A percentile compares a stretch with the other conserved stretches of the same genome.
These are phyloP conservation scores for Sebastes matsubarae DNA, from an alignment of 2,797 vertebrate genomes.

Conservation along the genomic window DNA sequence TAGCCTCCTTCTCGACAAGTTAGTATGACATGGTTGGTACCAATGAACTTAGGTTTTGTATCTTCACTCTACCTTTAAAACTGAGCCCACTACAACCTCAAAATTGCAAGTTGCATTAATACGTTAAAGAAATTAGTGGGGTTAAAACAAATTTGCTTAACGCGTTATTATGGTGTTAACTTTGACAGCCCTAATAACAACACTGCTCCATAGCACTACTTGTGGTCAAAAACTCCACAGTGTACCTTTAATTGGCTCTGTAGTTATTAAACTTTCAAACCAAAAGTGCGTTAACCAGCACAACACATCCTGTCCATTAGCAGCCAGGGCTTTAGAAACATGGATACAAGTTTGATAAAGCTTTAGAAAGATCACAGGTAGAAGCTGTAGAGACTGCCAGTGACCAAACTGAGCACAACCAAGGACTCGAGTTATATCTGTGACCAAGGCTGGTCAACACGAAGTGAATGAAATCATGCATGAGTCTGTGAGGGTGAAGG, in stretches of 20 bases:
- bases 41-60: too few species aligned
- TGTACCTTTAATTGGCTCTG: background rate
- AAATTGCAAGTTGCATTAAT: too few species aligned
- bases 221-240: background rate
- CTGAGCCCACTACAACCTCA: too few species aligned
- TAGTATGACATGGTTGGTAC: too few species aligned
- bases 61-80: too few species aligned
- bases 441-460: conserved; percentile 4
- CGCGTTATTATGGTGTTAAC: too few species aligned
- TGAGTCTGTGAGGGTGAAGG: conserved; percentile 50
- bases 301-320: background rate
- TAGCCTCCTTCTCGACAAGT: too few species aligned
- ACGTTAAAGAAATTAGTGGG: too few species aligned
- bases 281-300: too few species aligned
- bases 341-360: background rate
- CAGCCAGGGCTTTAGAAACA: background rate
- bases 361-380: background rate
- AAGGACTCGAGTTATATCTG: conserved; percentile 4
- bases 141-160: too few species aligned
- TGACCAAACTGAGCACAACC: background rate
- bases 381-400: background rate
- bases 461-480: background rate
- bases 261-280: too few species aligned
- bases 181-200: background rate
- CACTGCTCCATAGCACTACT: background rate